These are phyloP conservation scores for Drosophila pallidifrons DNA, from an alignment of 1,140 invertebrate species.

Conservation along the genomic window DNA sequence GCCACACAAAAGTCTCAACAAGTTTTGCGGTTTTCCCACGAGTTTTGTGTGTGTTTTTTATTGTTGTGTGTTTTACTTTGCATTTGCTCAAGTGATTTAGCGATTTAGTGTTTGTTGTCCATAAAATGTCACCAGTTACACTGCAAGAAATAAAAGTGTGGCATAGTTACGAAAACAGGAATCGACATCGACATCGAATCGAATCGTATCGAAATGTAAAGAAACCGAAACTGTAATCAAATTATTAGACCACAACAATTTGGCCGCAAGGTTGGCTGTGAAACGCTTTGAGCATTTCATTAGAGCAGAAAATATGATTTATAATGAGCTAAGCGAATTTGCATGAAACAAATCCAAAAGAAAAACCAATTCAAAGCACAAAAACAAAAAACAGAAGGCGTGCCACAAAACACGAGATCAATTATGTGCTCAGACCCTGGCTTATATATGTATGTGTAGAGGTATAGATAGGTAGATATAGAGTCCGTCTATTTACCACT, in stretches of 20 bases:
- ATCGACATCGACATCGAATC: constrained; percentile 7
- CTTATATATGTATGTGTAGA: constrained; percentile 8
- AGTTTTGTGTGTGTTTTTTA: constrained; percentile 15
- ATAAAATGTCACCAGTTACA: constrained; percentile 48
- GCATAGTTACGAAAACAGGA: constrained; percentile 37
- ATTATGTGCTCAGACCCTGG: constrained; percentile 42
- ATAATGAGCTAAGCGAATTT: constrained; percentile 53
- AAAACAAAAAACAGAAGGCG: constrained; percentile 46
- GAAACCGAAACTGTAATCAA: constrained; percentile 38
- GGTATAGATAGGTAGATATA: constrained; percentile 5
- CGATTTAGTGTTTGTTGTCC: constrained; percentile 33
- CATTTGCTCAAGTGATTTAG: constrained; percentile 56
- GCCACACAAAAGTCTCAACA: constrained; percentile 34
- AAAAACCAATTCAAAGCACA: constrained; percentile 16
- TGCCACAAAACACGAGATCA: constrained; percentile 54
- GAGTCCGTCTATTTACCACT: neutral
- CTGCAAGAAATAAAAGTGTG: constrained; percentile 36
- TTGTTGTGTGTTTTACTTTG: constrained; percentile 1
- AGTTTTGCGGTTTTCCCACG: constrained; percentile 66
- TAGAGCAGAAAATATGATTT: constrained; percentile 68
- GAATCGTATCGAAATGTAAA: constrained; percentile 12
- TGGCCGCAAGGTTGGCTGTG: constrained; percentile 49
- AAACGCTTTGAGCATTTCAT: constrained; percentile 55
- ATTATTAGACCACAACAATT: constrained; percentile 60
- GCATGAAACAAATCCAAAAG: constrained; percentile 38